Percentiles rank a stretch among this genome's conserved stretches.
phyloP scores from a whole-genome alignment of 2,888 invertebrate genomes.

The Euplagia quadripunctaria region DNA sequence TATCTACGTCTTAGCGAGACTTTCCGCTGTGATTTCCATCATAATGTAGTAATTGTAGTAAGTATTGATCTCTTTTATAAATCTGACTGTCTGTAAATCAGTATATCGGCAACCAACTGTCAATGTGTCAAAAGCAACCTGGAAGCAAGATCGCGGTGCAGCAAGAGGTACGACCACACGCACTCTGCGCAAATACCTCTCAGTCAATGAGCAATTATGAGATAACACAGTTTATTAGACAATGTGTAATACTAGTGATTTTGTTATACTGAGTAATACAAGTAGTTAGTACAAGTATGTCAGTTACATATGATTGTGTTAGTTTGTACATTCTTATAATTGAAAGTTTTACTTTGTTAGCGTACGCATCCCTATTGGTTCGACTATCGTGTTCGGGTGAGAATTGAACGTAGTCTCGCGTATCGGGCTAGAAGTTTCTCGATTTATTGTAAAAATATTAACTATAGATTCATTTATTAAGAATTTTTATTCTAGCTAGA shows the following conservation, averaged over 20 bases:
- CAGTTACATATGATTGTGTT: neutral
- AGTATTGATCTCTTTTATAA: conserved; percentile 4
- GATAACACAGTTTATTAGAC: conserved; percentile 7
- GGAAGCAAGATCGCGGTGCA: conserved; percentile 11
- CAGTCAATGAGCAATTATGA: conserved; percentile 1
- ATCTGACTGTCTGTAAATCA: conserved; percentile 11
- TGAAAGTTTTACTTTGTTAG: conserved; percentile 50
- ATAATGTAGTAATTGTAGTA: neutral
- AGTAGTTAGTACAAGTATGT: neutral
- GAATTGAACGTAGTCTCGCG: conserved; percentile 48
- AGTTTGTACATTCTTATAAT: neutral
- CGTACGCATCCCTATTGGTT: conserved; percentile 78
- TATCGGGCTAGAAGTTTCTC: conserved; percentile 39
- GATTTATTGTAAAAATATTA: neutral
- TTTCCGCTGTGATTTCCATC: neutral
- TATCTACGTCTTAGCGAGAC: neutral
- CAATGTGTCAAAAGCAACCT: conserved; percentile 12
- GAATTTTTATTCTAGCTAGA: neutral
- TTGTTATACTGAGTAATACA: neutral
- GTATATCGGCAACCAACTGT: conserved; percentile 12
- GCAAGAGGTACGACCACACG: conserved; percentile 9
- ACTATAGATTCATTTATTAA: neutral
- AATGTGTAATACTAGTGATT: neutral
- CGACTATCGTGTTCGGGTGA: conserved; percentile 79
- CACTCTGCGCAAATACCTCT: neutral